Percentiles rank a stretch among this genome's conserved stretches.
Evolutionary conservation across 1,140 invertebrate species (phyloP).

Genomic region (Drosophila seguyi): DNA sequence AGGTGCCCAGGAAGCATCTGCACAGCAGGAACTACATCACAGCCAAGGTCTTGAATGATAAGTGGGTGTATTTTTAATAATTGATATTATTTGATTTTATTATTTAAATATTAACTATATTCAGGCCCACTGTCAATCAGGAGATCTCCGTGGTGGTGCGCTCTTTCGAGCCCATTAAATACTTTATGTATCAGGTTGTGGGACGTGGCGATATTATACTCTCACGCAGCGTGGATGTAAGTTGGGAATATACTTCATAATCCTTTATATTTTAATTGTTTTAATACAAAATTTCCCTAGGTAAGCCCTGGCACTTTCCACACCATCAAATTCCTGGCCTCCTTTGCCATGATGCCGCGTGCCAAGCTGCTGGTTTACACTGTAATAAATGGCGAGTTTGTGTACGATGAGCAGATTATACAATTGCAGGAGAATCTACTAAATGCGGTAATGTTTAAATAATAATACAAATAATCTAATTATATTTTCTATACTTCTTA

Average conservation of each 20-base stretch:
- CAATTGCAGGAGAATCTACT: slow-evolving; percentile 91
- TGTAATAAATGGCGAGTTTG: slow-evolving; percentile 91
- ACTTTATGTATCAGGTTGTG: slow-evolving; percentile 93
- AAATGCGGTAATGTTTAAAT: slow-evolving; percentile 88
- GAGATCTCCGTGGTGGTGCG: slow-evolving; percentile 93
- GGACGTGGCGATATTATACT: slow-evolving; percentile 94
- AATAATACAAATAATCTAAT: background rate
- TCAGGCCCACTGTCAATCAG: slow-evolving; percentile 88
- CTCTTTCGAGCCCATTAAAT: slow-evolving; percentile 91
- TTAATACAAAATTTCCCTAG: background rate
- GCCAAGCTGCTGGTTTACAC: slow-evolving; percentile 93
- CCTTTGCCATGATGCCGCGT: slow-evolving; percentile 93
- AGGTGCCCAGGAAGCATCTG: slow-evolving; percentile 91
- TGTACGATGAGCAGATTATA: slow-evolving; percentile 93
- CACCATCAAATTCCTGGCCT: slow-evolving; percentile 89
- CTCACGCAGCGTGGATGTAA: slow-evolving; percentile 89
- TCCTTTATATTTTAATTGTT: background rate
- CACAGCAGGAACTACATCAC: slow-evolving; percentile 91
- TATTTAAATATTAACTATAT: background rate
- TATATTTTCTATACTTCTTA: too few species aligned
- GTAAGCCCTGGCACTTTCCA: slow-evolving; percentile 81
- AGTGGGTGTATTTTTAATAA: slow-evolving; percentile 47
- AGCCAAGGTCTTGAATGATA: slow-evolving; percentile 89
- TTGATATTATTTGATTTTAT: background rate
- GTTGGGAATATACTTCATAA: background rate